These are phyloP conservation scores for Thunnus maccoyii DNA, from an alignment of 2,113 vertebrate genomes.

Conservation along the genomic window DNA sequence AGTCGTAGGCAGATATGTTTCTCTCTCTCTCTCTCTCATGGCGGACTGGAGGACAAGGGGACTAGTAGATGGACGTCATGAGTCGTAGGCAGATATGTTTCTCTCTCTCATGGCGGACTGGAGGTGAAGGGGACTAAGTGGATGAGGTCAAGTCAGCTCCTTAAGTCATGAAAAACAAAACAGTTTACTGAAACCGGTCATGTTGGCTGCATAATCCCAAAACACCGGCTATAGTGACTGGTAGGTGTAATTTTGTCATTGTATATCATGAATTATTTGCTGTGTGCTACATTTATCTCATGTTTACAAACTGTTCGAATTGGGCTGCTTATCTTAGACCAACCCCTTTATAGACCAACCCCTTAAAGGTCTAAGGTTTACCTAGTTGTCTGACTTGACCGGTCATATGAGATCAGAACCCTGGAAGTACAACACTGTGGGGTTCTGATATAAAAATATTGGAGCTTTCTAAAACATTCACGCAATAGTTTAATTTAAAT, in stretches of 20 bases:
- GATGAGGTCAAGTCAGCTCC: slow-evolving; percentile 73
- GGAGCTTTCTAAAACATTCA: background rate
- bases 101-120: slow-evolving; percentile 58
- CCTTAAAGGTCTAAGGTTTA: background rate
- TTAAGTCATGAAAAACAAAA: slow-evolving; percentile 60
- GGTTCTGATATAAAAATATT: background rate
- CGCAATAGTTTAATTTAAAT: background rate
- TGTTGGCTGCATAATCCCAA: slow-evolving; percentile 74
- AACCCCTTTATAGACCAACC: slow-evolving; percentile 7
- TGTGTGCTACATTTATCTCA: slow-evolving; percentile 20
- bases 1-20: slow-evolving; percentile 50
- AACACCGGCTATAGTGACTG: slow-evolving; percentile 67
- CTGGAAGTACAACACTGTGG: background rate
- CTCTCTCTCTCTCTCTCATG: slow-evolving; percentile 40
- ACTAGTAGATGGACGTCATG: slow-evolving; percentile 10
- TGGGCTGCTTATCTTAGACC: background rate
- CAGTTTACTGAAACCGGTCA: slow-evolving; percentile 64
- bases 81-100: slow-evolving; percentile 38
- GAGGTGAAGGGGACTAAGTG: slow-evolving; percentile 69
- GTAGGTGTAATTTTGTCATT: slow-evolving; percentile 77
- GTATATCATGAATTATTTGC: slow-evolving; percentile 29
- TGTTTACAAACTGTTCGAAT: slow-evolving; percentile 4
- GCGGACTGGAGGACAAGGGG: slow-evolving; percentile 37
- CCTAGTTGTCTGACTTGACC: slow-evolving; percentile 1
- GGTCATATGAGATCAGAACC: background rate